Evolutionary conservation across 2,797 vertebrate genomes (phyloP), one percentile per base, ranked within the genome.

Genomic region (Simalia tracyae): DNA sequence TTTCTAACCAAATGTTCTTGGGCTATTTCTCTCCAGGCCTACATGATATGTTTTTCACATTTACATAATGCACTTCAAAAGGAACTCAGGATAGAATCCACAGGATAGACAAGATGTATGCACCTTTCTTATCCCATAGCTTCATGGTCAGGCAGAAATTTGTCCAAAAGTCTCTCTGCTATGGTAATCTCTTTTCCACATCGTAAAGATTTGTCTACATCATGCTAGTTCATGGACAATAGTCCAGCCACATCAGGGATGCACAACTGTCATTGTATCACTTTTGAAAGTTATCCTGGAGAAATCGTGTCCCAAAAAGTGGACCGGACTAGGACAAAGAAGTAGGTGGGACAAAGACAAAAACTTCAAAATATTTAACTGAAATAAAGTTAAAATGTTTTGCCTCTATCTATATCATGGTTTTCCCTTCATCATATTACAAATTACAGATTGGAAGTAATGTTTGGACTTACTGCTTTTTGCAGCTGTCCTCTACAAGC

Each of bases 1-100:
- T 61, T 63, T 81, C n/a, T 61, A 92, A n/a, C 86, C 42, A 84
- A 54, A 87, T 19, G 22, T 72, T 91, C n/a, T 72, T 68, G 66
- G 56, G 15, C 22, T 81, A 42, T 76, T 76, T 76, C 36, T 22
- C 24, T 63, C 5, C 26, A 57, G 50, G 60, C 56, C 24, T 63
- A 61, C 26, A 54, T 36, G 31, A 42, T 57, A 8, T 64, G 42
- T 86, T 86, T 28, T n/a, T 36, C 61, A 91, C 61, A 88, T 64
- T 36, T 88, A 36, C n/a, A 64, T 89, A 61, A 81, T 66, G 24
- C 54, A 28, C 50, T 86, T 57, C 22, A 68, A 68, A 91, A 76
- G 12, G 42, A 31, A 14, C 56, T 86, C n/a, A 46, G 76, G 22
- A 46, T 81, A 81, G 42, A 46, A 24, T 46, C 42, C 3, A 1